Base-by-base conservation (phyloP, 2,797 vertebrate genomes). In the Brotula barbata region DNA sequence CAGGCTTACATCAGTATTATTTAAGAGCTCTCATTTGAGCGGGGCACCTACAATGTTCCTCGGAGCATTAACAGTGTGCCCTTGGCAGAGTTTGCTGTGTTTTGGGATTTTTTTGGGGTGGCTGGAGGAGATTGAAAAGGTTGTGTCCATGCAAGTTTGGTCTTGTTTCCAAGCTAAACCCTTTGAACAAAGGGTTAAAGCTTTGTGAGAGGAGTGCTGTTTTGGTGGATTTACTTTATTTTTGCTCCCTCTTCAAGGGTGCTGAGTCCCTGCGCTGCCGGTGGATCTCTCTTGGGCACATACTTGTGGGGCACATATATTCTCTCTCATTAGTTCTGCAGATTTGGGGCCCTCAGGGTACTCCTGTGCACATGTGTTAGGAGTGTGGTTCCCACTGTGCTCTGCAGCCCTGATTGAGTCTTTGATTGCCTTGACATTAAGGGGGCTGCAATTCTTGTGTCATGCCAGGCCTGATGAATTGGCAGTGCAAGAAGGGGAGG, bases 281-380 rank as follows among this genome's bases (percentile, higher is more conserved):
- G 6, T 2, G 6, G 3, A n/a, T 1, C 62, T 80, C 76, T 78
- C 81, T 45, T n/a, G 73, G 78, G 76, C 43, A 5, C 71, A 58
- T 71, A 68, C 67, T 74, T 78, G 64, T 64, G 78, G 76, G 69
- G 65, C 75, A 66, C 75, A 50, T 62, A 78, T 57, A 70, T 76
- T 65, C 58, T 68, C 55, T 68, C 80, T 85, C 79, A 85, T 85
- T 85, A 85, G 79, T 74, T 73, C 69, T 71, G 72, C 65, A 68
- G 77, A 63, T 82, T 60, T 75, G 68, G 68, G 81, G 77, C 77
- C 80, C 73, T 61, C 20, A 1, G 78, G 75, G 72, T 16, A 14
- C 71, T 68, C 50, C 73, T 48, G 74, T 20, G 70, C 80, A 83
- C 78, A 79, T 82, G 78, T 77, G 83, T 71, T 66, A 56, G 66